Base-by-base conservation (phyloP, 2,113 vertebrate species). In the Rana temporaria region DNA sequence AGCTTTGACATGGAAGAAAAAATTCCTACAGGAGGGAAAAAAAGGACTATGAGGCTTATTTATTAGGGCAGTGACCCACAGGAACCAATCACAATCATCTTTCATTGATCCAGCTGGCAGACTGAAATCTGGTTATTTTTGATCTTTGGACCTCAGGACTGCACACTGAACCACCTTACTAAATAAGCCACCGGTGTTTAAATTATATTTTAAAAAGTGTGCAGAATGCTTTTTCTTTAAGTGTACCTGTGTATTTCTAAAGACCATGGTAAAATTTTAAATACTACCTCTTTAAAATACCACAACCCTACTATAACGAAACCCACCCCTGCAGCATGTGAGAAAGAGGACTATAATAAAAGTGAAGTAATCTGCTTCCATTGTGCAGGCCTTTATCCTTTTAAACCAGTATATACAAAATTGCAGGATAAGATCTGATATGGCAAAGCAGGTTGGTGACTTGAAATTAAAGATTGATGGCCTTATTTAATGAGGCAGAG, bases 1-100 rank as follows among this genome's bases (percentile, higher is more conserved):
- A 83, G 81, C 81, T 83, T 15, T 65, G 60, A 66, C 34, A 70
- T 53, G 22, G 56, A 18, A 17, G 56, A 42, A 48, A 74, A 42
- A 42, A 48, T 48, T 48, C 12, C 42, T 12, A 48, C 12, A 48
- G 12, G 3, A 48, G 42, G 26, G 3, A 30, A 14, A 48, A 30
- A 30, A 14, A 48, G 42, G 3, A 48, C 42, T 48, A 48, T 14
- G 42, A 48, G 42, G 42, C 42, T 12, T 48, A 48, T 48, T 48
- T 12, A 48, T 12, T 12, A 48, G 14, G 42, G 42, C 42, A 48
- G 42, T 48, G 42, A 48, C 42, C 42, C 8, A 48, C 8, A 14
- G 42, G 42, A 14, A 48, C 42, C 42, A 48, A 48, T 48, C 42
- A 48, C 11, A 48, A 14, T 8, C 12, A 48, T 48, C 11, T 48